phyloP scores from a whole-genome alignment of 1,140 invertebrate genomes.

The Trachymyrmex septentrionalis region DNA sequence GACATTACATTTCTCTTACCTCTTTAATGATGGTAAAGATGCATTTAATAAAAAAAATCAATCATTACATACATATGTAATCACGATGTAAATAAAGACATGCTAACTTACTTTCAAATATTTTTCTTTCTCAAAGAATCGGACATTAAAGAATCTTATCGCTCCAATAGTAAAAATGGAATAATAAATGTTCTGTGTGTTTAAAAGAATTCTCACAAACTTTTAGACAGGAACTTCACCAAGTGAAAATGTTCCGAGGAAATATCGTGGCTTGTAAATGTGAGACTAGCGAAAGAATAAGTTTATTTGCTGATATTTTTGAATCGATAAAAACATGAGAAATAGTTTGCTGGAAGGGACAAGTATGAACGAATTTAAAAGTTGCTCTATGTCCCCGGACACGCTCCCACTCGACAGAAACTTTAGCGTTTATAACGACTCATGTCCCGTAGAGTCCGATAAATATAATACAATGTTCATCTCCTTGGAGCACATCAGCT shows the following conservation, averaged over 20 bases:
- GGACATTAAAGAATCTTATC: background rate
- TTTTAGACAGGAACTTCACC: background rate
- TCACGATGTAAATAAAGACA: background rate
- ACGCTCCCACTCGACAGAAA: constrained; percentile 13
- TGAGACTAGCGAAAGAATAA: background rate
- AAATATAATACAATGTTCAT: constrained; percentile 22
- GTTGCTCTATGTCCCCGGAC: constrained; percentile 6
- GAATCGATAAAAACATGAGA: constrained; percentile 33
- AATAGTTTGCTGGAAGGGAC: background rate
- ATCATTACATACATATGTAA: constrained; percentile 9
- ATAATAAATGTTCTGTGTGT: background rate
- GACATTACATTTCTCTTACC: background rate
- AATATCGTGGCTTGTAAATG: background rate
- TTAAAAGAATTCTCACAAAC: background rate
- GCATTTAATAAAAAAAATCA: constrained; percentile 10
- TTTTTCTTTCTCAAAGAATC: background rate
- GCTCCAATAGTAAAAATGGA: background rate
- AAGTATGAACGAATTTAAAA: constrained; percentile 47
- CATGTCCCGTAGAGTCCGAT: constrained; percentile 25
- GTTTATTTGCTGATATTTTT: constrained; percentile 6
- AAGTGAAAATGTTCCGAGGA: background rate
- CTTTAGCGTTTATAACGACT: constrained; percentile 2
- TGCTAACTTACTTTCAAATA: background rate
- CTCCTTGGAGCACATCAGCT: background rate
- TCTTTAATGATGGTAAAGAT: background rate